Conservation (phyloP, 2,888 invertebrate genomes). For the Bursaphelenchus okinawaensis region DNA sequence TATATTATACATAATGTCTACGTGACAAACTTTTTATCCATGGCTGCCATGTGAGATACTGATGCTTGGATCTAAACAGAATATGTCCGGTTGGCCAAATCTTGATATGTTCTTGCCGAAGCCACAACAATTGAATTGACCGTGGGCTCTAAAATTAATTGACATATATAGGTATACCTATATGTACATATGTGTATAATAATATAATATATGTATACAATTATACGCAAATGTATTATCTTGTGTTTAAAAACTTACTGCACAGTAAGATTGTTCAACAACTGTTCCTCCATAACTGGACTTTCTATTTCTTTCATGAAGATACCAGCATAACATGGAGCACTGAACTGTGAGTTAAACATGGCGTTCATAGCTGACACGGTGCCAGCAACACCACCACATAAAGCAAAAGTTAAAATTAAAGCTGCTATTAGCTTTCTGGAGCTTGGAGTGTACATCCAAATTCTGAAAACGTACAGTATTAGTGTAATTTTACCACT, state of each 20-base stretch:
- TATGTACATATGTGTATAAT: too few species aligned
- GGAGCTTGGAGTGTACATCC: conserved; percentile 27
- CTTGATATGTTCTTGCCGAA: conserved; percentile 39
- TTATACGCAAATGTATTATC: too few species aligned
- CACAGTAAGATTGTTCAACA: not conserved
- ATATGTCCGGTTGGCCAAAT: conserved; percentile 19
- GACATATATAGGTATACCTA: not conserved
- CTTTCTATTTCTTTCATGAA: conserved; percentile 11
- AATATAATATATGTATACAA: too few species aligned
- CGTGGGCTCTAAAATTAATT: conserved; percentile 14
- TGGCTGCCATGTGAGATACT: conserved; percentile 1
- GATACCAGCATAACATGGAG: conserved; percentile 40
- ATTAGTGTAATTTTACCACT: not conserved
- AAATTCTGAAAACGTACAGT: conserved; percentile 29
- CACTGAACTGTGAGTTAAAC: conserved; percentile 38
- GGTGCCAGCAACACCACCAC: conserved; percentile 41
- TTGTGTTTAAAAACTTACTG: not conserved
- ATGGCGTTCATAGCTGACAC: conserved; percentile 36
- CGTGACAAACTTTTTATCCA: too few species aligned
- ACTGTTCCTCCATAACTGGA: not conserved
- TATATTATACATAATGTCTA: too few species aligned
- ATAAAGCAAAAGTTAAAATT: conserved; percentile 34
- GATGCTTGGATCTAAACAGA: conserved; percentile 13
- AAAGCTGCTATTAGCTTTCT: conserved; percentile 29
- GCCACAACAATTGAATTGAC: conserved; percentile 48